Evolutionary conservation across 2,797 vertebrate genomes (phyloP).

Genomic region (Diglossa cyanea): DNA sequence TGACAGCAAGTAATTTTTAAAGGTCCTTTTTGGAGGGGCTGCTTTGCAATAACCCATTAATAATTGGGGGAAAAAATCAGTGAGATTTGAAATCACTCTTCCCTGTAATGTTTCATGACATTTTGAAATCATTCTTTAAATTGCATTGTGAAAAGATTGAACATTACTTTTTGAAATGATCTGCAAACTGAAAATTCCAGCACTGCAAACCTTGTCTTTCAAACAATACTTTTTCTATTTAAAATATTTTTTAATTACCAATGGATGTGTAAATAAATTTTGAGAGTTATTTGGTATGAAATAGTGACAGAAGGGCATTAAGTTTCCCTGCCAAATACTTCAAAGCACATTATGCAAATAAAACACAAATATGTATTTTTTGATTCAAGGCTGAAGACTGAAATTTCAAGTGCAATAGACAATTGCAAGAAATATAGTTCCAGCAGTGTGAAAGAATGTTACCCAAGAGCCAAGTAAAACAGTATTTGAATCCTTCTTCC

Average conservation of each 20-base stretch:
- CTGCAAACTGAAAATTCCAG: neutral
- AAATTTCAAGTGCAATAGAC: neutral
- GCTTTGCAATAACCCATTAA: neutral
- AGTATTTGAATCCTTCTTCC: neutral
- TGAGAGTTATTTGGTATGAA: neutral
- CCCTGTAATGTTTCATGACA: neutral
- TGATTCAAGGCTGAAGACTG: neutral
- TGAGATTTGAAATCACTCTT: neutral
- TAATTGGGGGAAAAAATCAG: neutral
- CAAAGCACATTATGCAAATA: neutral
- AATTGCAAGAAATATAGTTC: neutral
- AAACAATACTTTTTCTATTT: neutral
- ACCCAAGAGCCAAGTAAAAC: neutral
- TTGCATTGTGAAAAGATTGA: neutral
- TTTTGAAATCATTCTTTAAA: constrained; percentile 41
- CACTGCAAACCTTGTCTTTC: neutral
- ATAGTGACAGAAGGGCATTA: neutral
- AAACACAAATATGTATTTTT: neutral
- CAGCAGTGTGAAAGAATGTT: neutral
- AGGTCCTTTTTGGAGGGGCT: neutral
- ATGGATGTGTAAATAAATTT: neutral
- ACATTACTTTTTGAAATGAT: neutral
- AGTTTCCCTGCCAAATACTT: neutral
- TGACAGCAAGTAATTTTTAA: constrained; percentile 26
- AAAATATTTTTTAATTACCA: neutral